These are phyloP conservation scores for Anoura caudifer DNA, from an alignment of 2,113 vertebrate genomes.

Conservation along the genomic window DNA sequence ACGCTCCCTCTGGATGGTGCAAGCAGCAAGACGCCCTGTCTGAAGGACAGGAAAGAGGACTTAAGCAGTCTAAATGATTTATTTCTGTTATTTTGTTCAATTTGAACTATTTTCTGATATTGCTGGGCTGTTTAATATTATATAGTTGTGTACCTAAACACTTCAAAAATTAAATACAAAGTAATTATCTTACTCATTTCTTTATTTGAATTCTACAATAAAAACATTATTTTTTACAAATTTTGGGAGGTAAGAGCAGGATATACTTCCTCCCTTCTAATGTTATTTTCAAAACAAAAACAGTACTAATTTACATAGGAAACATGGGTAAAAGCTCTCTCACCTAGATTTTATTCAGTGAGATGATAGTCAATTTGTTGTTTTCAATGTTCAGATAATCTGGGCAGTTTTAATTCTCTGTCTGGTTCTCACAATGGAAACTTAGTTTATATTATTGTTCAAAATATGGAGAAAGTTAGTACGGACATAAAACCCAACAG, in stretches of 20 bases:
- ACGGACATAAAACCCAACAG: not conserved
- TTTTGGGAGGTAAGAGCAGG: not conserved
- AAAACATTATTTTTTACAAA: not conserved
- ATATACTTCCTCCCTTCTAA: not conserved
- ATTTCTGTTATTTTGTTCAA: not conserved
- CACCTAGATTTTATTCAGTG: not conserved
- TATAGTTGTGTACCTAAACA: not conserved
- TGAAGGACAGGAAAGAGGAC: not conserved
- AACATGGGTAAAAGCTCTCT: not conserved
- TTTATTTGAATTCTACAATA: not conserved
- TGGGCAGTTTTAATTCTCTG: not conserved
- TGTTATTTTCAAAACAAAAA: slow-evolving; percentile 10
- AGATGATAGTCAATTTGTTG: not conserved
- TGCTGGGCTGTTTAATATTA: not conserved
- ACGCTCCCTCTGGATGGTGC: not conserved
- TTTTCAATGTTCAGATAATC: not conserved
- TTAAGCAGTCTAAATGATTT: not conserved
- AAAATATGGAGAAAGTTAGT: not conserved
- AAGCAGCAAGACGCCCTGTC: not conserved
- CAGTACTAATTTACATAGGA: not conserved
- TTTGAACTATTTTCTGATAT: not conserved
- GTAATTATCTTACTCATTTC: not conserved
- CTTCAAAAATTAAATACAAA: slow-evolving; percentile 17
- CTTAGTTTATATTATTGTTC: not conserved
- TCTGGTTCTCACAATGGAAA: not conserved